These are phyloP conservation scores for Hassar affinis DNA, from an alignment of 2,113 vertebrate genomes.

Conservation along the genomic window DNA sequence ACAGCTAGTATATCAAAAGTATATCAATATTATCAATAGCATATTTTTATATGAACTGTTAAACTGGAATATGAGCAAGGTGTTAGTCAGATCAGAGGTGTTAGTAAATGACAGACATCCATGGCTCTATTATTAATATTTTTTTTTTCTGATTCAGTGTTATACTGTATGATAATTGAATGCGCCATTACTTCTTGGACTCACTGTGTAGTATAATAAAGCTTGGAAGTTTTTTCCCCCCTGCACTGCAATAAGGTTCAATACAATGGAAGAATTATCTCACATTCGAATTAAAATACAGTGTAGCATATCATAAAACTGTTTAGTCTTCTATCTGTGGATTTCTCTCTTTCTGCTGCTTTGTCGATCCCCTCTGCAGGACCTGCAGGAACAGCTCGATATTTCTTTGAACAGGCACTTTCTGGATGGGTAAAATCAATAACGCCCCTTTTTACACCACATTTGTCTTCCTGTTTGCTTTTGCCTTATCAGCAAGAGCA, in stretches of 20 bases:
- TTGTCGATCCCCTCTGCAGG: neutral
- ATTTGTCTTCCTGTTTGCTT: conserved; percentile 69
- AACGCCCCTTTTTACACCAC: conserved; percentile 53
- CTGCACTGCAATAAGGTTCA: neutral
- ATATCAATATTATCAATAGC: neutral
- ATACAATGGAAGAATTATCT: neutral
- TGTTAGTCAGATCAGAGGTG: neutral
- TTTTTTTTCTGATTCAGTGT: neutral
- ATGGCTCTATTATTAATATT: neutral
- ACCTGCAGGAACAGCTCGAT: conserved; percentile 53
- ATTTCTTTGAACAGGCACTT: conserved; percentile 57
- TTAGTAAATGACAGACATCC: neutral
- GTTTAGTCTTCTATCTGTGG: neutral
- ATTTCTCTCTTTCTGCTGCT: neutral
- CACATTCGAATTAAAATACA: neutral
- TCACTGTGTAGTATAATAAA: neutral
- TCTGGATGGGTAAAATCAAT: conserved; percentile 67
- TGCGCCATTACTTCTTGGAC: neutral
- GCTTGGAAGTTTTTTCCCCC: neutral
- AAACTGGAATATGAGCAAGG: neutral
- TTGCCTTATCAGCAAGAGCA: conserved; percentile 63
- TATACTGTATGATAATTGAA: neutral
- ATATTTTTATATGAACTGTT: neutral
- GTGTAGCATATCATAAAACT: neutral
- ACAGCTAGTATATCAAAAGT: neutral